Evolutionary conservation across 2,797 vertebrate genomes (phyloP).

Genomic region (Sylvilagus floridanus): DNA sequence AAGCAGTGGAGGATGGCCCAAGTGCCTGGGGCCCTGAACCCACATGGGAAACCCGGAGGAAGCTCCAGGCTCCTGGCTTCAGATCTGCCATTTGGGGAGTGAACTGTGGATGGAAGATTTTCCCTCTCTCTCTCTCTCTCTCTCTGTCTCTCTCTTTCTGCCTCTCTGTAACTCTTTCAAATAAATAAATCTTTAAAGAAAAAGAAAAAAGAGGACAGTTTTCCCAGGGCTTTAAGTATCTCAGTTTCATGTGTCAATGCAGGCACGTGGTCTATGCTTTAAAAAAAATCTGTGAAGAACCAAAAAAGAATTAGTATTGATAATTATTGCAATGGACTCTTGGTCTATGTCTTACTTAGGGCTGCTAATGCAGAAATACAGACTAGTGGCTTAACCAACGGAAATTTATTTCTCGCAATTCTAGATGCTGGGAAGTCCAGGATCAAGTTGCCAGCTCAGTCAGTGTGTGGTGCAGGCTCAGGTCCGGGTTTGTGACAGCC

Average conservation of each 20-base stretch:
- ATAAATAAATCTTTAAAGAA: no score
- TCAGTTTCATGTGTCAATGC: not conserved
- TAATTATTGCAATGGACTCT: not conserved
- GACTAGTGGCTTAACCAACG: not conserved
- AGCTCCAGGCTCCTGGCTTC: no score
- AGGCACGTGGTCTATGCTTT: not conserved
- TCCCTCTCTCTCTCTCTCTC: no score
- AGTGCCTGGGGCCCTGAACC: no score
- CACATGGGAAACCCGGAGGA: no score
- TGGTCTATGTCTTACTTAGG: not conserved
- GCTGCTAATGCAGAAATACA: not conserved
- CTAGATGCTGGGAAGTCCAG: not conserved
- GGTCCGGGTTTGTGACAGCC: not conserved
- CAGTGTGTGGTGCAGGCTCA: not conserved
- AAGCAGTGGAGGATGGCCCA: no score
- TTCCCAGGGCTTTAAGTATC: not conserved
- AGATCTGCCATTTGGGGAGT: no score
- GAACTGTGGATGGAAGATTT: no score
- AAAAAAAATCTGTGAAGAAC: not conserved
- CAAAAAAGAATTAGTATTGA: not conserved
- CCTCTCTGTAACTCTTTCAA: no score
- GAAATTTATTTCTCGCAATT: constrained; percentile 16
- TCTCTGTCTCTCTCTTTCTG: no score
- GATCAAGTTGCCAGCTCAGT: not conserved
- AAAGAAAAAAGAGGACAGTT: not conserved